Conservation (phyloP, 2,888 invertebrate genomes). For the Nomada fucata region DNA sequence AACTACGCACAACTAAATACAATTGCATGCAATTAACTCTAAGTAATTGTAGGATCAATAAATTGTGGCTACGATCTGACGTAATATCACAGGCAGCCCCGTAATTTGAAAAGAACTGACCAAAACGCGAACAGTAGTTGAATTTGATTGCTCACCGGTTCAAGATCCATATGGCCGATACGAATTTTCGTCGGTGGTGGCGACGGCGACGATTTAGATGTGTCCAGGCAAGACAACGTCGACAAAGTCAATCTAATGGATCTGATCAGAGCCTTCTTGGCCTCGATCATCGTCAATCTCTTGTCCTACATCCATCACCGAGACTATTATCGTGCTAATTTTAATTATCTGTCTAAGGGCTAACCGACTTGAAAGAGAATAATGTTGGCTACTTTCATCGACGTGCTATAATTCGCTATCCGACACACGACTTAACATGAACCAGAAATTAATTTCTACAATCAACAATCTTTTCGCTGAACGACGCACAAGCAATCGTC, state of each 20-base stretch:
- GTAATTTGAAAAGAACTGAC: neutral
- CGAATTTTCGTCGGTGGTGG: slow-evolving; percentile 80
- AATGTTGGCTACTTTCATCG: neutral
- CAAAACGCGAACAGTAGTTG: neutral
- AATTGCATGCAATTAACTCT: too few species aligned
- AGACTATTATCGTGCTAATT: slow-evolving; percentile 66
- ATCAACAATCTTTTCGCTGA: too few species aligned
- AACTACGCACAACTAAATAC: too few species aligned
- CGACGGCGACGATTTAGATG: slow-evolving; percentile 77
- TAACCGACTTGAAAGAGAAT: slow-evolving; percentile 7
- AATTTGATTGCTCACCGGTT: slow-evolving; percentile 52
- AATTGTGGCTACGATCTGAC: too few species aligned
- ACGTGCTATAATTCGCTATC: neutral
- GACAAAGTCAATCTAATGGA: slow-evolving; percentile 79
- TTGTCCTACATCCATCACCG: slow-evolving; percentile 80
- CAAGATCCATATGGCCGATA: slow-evolving; percentile 66
- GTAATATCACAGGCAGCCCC: too few species aligned
- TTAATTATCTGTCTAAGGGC: slow-evolving; percentile 41
- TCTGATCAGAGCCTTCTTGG: slow-evolving; percentile 76
- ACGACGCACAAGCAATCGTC: too few species aligned
- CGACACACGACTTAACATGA: neutral
- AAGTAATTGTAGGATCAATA: too few species aligned
- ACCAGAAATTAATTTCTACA: neutral
- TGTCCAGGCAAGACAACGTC: slow-evolving; percentile 79
- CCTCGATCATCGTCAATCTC: slow-evolving; percentile 72